These are phyloP conservation scores for Hoplodrina blanda DNA, from an alignment of 2,888 invertebrate species.

Conservation along the genomic window DNA sequence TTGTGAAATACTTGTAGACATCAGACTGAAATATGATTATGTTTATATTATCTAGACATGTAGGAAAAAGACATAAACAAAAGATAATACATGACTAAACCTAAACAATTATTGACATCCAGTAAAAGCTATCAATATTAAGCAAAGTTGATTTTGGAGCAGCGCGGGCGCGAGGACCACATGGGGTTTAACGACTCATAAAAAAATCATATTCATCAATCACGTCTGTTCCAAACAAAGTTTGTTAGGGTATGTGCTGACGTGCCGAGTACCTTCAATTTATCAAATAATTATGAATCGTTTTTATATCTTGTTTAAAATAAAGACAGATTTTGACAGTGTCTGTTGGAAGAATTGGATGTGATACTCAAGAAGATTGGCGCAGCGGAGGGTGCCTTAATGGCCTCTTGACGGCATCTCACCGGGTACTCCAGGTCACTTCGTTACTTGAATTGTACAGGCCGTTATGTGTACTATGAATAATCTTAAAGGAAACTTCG, in stretches of 20 bases:
- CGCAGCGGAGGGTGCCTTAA: slow-evolving; percentile 86
- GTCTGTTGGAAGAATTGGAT: slow-evolving; percentile 81
- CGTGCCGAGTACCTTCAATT: slow-evolving; percentile 61
- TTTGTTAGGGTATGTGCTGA: slow-evolving; percentile 63
- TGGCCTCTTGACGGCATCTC: slow-evolving; percentile 88
- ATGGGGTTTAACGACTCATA: slow-evolving; percentile 68
- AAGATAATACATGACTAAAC: slow-evolving; percentile 32
- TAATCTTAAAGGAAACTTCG: slow-evolving; percentile 78
- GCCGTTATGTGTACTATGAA: slow-evolving; percentile 83
- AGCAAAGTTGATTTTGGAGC: slow-evolving; percentile 60
- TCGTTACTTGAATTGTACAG: slow-evolving; percentile 88
- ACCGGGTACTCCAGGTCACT: slow-evolving; percentile 87
- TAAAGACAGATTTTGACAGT: slow-evolving; percentile 72
- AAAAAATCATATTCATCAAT: slow-evolving; percentile 69
- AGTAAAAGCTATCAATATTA: slow-evolving; percentile 62
- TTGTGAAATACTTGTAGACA: slow-evolving; percentile 37
- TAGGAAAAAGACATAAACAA: slow-evolving; percentile 6
- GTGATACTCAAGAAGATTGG: slow-evolving; percentile 87
- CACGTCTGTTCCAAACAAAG: slow-evolving; percentile 65
- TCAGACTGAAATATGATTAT: slow-evolving; percentile 16
- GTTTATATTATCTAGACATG: slow-evolving; percentile 3
- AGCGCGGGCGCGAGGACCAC: slow-evolving; percentile 54
- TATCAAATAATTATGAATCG: slow-evolving; percentile 65
- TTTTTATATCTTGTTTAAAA: slow-evolving; percentile 65
- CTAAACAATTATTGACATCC: slow-evolving; percentile 55